Conservation (phyloP, 2,113 vertebrate species). For the Siniperca knerii region DNA sequence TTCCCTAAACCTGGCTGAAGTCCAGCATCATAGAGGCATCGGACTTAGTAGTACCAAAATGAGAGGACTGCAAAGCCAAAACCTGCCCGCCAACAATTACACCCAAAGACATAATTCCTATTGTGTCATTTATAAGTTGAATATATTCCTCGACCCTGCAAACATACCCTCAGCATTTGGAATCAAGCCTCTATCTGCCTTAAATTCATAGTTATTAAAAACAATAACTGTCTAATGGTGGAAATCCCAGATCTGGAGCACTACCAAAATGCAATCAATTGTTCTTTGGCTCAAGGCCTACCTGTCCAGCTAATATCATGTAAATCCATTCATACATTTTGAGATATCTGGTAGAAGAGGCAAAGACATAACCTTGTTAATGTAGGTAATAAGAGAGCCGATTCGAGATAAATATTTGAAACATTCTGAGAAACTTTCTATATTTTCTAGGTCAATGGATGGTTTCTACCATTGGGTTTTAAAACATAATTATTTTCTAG, state of each 20-base stretch:
- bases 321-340: constrained; percentile 53
- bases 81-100: constrained; percentile 19
- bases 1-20: constrained; percentile 54
- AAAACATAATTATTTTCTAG: constrained; percentile 59
- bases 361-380: constrained; percentile 44
- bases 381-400: constrained; percentile 35
- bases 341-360: constrained; percentile 24
- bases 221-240: constrained; percentile 52
- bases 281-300: constrained; percentile 59
- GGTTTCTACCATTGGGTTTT: constrained; percentile 53
- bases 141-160: constrained; percentile 53
- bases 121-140: constrained; percentile 45
- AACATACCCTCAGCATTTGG: constrained; percentile 49
- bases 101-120: constrained; percentile 28
- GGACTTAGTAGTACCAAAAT: constrained; percentile 44
- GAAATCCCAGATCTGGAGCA: constrained; percentile 59
- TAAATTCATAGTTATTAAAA: constrained; percentile 64
- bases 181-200: constrained; percentile 46
- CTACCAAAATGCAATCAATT: constrained; percentile 68
- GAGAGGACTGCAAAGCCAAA: constrained; percentile 41
- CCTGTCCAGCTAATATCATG: constrained; percentile 43
- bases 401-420: constrained; percentile 66
- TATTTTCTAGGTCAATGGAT: constrained; percentile 72
- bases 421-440: constrained; percentile 36
- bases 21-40: constrained; percentile 42